Evolutionary conservation across 2,888 invertebrate species (phyloP), one percentile per base, ranked within the genome.

Genomic region (Sesamia inferens): DNA sequence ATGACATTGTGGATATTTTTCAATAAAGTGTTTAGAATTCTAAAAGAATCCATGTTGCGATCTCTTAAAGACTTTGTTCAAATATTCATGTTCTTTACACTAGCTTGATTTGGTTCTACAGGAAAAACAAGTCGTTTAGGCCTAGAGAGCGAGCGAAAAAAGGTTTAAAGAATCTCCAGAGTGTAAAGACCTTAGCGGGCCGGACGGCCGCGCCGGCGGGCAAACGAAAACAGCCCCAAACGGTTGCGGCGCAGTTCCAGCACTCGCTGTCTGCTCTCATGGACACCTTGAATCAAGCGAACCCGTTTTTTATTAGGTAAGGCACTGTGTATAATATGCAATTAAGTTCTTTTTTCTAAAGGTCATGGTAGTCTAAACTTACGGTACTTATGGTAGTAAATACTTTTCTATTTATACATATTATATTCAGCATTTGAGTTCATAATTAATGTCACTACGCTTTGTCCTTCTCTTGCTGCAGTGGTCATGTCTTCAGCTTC

Each of bases 181-280:
- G 98, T 68, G 98, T 99, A 79, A 99, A 99, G 95, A 99, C 98
- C 7, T 96, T 99, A 69, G 98, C 99, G 2, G 98, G 98, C 5
- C 96, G 97, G 83, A 98, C 97, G 63, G 96, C 97, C 74, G 97
- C 97, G 79, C 96, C 97, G 2, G 96, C 97, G 16, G 96, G 97
- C 65, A 98, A 98, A 55, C 96, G 98, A 76, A 98, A 98, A 93
- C 98, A 99, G 89, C 98, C 99, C 16, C 97, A 99, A 90, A 99
- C 99, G 0, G 99, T 99, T 2, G 98, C 99, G 3, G 99, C 99
- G 19, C 99, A 99, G 95, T 99, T 99, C 94, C 98, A 99, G 93
- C 98, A 98, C 93, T 99, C 99, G 65, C 96, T 99, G 70, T 98
- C 98, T 81, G 98, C 98, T 51, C 96, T 99, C 61, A 99, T 99